A percentile compares a stretch with the other conserved stretches of the same genome.
phyloP scores from a whole-genome alignment of 2,888 invertebrate genomes.

The Bimastos eiseni region DNA sequence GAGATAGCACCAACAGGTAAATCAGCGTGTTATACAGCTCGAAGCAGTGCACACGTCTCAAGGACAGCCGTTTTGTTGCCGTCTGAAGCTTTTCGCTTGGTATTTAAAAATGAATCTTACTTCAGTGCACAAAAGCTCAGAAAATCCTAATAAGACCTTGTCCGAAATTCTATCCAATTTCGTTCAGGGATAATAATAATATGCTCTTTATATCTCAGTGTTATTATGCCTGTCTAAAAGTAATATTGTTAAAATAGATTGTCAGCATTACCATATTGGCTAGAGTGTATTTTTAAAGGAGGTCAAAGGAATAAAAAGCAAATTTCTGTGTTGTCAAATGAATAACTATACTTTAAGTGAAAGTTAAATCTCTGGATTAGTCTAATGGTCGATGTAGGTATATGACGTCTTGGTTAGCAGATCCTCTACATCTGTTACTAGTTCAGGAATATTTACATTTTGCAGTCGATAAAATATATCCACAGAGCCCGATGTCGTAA shows the following conservation, averaged over 20 bases:
- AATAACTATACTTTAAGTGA: too few relatives aligned
- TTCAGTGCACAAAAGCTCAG: background rate
- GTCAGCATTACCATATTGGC: background rate
- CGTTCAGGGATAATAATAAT: background rate
- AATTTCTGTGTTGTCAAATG: too few relatives aligned
- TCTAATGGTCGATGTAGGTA: too few relatives aligned
- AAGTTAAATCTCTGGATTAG: too few relatives aligned
- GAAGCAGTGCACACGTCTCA: background rate
- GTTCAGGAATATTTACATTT: background rate
- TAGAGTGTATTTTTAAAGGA: background rate
- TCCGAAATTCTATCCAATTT: background rate
- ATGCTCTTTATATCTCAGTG: background rate
- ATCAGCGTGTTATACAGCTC: background rate
- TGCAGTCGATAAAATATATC: background rate
- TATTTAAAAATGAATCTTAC: background rate
- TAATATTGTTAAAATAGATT: background rate
- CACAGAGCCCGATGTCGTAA: background rate
- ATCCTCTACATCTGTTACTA: too few relatives aligned
- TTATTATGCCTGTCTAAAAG: too few relatives aligned
- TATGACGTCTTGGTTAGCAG: too few relatives aligned
- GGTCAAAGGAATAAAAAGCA: too few relatives aligned
- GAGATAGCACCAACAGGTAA: conserved; percentile 1
- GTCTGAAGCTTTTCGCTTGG: background rate
- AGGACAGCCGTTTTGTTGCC: background rate
- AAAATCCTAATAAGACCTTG: background rate